Percentiles rank a stretch among this genome's conserved stretches.
Evolutionary conservation across 1,140 invertebrate genomes (phyloP).

Genomic region (silkworm (Bombyx mori)): ASM3026992v2 NC_085122.1:6015501-6016000

Average conservation of each 20-base stretch:
- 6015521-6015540: conserved; percentile 30
- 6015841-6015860: conserved; percentile 39
- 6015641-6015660: conserved; percentile 21
- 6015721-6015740: conserved; percentile 46
- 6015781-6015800: conserved; percentile 5
- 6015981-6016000: too few relatives aligned
- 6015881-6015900: too few relatives aligned
- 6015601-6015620: too few relatives aligned
- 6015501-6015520: conserved; percentile 33
- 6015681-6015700: conserved; percentile 37
- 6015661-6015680: conserved; percentile 32
- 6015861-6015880: conserved; percentile 23
- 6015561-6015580: conserved; percentile 43
- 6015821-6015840: conserved; percentile 8
- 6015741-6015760: conserved; percentile 47
- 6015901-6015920: too few relatives aligned
- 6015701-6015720: conserved; percentile 19
- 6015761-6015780: conserved; percentile 47
- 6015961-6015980: too few relatives aligned
- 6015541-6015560: conserved; percentile 54
- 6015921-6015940: too few relatives aligned
- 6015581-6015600: conserved; percentile 45
- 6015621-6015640: too few relatives aligned
- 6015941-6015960: too few relatives aligned
- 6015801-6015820: not conserved